Evolutionary conservation across 2,113 vertebrate species (phyloP), one percentile per base, ranked within the genome.

Genomic region (Tretioscincus oriximinensis): DNA sequence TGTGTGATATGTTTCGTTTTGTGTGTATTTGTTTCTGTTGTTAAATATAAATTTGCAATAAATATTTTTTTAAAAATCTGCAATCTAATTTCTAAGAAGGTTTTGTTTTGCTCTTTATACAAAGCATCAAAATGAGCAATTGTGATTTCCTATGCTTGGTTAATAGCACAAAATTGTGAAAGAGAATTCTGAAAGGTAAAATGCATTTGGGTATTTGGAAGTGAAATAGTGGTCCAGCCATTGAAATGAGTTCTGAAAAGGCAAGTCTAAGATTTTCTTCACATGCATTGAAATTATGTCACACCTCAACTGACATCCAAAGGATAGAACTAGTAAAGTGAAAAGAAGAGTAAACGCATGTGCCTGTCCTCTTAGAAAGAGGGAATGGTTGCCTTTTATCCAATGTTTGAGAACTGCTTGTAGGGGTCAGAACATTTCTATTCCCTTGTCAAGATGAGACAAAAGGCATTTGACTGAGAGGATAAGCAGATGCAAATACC

Each of bases 401-500:
- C 83, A 41, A 45, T 81, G 84, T 90, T 90, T 83, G 90, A 93
- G 90, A 87, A 85, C 58, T 0, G 80, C 87, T 90, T 92, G 91
- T 88, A 87, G 85, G 82, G 94, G 91, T 94, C 92, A 92, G 90
- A 90, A 89, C 90, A 86, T 91, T 89, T 77, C 84, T 93, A 92
- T 86, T 93, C 90, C 77, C 31, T 68, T 90, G 89, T 91, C 90
- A 88, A 90, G 82, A 12, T 85, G 88, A 88, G 90, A 91, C 89
- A 92, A 92, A 93, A 93, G 87, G 90, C 78, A 81, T 92, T 92
- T 94, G 90, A 93, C 88, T 87, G 73, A 79, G 89, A 93, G 91
- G 90, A 92, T 94, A 93, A 95, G 95, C 94, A 96, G 92, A 94
- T 96, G 92, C 92, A 94, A 95, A 94, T 93, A 90, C 81, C 84